Evolutionary conservation across 2,888 invertebrate genomes (phyloP), one percentile per base, ranked within the genome.

Genomic region (Scotopteryx bipunctaria): DNA sequence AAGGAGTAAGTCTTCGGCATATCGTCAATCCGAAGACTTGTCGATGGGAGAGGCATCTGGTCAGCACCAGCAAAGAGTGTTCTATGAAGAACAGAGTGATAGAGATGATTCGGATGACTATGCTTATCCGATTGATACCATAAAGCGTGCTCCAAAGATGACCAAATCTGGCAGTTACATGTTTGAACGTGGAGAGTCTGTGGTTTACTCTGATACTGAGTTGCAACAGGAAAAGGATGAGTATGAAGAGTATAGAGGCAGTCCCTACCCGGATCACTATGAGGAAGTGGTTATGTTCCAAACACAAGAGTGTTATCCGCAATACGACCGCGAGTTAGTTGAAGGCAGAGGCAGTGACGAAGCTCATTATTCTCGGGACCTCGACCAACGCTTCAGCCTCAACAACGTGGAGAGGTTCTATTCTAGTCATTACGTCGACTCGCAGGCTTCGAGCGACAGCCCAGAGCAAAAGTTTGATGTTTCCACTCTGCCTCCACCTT

Each of bases 391-490:
- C 21, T 90, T 90, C 61, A 90, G 87, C 72, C 70, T 90, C 54
- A 90, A 90, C 61, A 89, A 89, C 66, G 90, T 89, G 23, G 81
- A 88, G 70, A 71, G 89, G 66, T 86, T 82, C 79, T 78, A 92
- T 83, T 82, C 83, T 77, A 81, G 92, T 83, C 76, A 90, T 64
- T 77, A 92, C 73, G 80, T 92, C 61, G 86, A 94, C 81, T 91
- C 91, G 66, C 92, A 95, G 76, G 91, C 94, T 69, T 82, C 92
- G 64, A 91, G 92, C 76, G 91, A 94, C 75, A 86, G 94, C 48
- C 94, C 93, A n/a, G 95, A 95, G 62, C 93, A 93, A 48, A 92
- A 93, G 71, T 94, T 95, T 72, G 95, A 95, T 69, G 93, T 95
- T 13, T 92, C 94, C 23, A 94, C 93, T 16, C 92, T 95, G 67